phyloP scores from a whole-genome alignment of 1,140 invertebrate species.

The Hormaphis cornu region DNA sequence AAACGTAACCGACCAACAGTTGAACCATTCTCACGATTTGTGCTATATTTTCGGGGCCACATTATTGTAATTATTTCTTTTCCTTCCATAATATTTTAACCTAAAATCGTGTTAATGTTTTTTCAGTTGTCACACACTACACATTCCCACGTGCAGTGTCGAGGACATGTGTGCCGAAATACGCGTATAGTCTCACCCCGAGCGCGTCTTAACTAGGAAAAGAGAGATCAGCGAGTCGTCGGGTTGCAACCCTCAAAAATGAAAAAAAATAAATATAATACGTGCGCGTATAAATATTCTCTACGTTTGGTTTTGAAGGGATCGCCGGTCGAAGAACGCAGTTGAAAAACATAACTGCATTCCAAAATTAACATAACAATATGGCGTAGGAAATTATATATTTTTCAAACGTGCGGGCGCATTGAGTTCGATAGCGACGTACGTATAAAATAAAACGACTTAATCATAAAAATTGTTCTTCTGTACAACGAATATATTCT shows the following conservation, averaged over 20 bases:
- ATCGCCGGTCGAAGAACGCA: background rate
- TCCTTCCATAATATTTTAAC: background rate
- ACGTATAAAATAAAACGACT: background rate
- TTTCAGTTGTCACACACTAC: background rate
- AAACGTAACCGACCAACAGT: no score
- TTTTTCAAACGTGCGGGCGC: background rate
- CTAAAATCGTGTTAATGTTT: constrained; percentile 12
- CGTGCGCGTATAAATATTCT: background rate
- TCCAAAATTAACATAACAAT: constrained; percentile 14
- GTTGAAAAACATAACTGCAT: background rate
- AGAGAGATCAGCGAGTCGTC: background rate
- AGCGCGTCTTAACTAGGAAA: background rate
- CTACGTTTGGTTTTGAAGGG: background rate
- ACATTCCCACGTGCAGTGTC: constrained; percentile 18
- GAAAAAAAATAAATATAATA: no score
- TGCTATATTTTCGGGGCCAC: no score
- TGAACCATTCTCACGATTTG: no score
- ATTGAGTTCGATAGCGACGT: background rate
- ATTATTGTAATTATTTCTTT: no score
- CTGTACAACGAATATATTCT: background rate
- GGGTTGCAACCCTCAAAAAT: background rate
- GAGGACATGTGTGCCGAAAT: constrained; percentile 19
- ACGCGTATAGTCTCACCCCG: background rate
- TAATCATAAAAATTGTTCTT: background rate
- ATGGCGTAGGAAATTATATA: background rate